phyloP scores from a whole-genome alignment of 1,140 invertebrate genomes.

The Halesus radiatus region DNA sequence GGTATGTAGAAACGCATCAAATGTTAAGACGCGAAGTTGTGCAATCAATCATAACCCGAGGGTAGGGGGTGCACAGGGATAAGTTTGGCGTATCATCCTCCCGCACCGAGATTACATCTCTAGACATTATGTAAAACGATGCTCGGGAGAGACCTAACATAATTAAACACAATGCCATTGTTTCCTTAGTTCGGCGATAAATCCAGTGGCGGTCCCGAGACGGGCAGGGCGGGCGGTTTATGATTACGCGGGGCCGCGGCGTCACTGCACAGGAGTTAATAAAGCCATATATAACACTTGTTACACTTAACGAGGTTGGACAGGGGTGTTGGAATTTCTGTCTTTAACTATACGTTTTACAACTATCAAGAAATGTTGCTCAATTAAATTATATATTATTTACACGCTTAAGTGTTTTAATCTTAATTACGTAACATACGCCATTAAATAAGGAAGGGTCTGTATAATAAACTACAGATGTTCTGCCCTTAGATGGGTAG shows the following conservation, averaged over 20 bases:
- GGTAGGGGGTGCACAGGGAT: background rate
- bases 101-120: constrained; percentile 54
- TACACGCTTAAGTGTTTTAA: too few relatives aligned
- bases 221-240: constrained; percentile 1
- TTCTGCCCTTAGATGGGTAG: too few relatives aligned
- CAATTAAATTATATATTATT: too few relatives aligned
- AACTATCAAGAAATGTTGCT: background rate
- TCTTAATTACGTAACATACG: too few relatives aligned
- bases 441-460: too few relatives aligned
- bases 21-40: constrained; percentile 5
- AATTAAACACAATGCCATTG: constrained; percentile 58
- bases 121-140: constrained; percentile 57
- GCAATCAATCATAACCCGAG: constrained; percentile 3
- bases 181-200: constrained; percentile 54
- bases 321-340: constrained; percentile 6
- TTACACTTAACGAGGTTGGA: constrained; percentile 31
- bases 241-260: constrained; percentile 6
- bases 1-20: too few relatives aligned
- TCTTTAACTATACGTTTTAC: background rate
- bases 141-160: constrained; percentile 57
- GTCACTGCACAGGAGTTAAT: constrained; percentile 39
- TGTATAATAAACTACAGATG: too few relatives aligned
- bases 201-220: constrained; percentile 31
- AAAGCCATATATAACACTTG: constrained; percentile 43
- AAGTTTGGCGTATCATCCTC: constrained; percentile 27